phyloP scores from a whole-genome alignment of 2,888 invertebrate species.

The Lymantria dispar region DNA sequence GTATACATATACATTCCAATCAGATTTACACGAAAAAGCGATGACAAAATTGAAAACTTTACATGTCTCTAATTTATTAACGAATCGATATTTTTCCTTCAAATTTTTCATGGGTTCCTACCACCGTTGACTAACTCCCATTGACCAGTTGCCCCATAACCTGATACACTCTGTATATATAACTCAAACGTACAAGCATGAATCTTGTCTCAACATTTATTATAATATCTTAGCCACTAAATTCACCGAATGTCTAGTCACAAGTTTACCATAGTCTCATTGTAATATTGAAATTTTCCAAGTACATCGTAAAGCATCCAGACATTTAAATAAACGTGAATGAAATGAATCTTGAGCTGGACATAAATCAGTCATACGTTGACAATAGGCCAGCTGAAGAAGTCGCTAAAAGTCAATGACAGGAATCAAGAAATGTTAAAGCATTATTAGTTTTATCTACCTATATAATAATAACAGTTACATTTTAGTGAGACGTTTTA shows the following conservation, averaged over 20 bases:
- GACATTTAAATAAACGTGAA: slow-evolving; percentile 41
- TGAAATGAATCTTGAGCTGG: slow-evolving; percentile 32
- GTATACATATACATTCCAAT: no score
- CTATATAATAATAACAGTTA: background rate
- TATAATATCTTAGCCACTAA: background rate
- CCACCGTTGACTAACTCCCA: no score
- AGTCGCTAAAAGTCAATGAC: slow-evolving; percentile 26
- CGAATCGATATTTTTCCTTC: no score
- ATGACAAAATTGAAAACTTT: no score
- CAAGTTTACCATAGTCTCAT: slow-evolving; percentile 20
- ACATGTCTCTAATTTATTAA: no score
- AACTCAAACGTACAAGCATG: background rate
- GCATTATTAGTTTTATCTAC: background rate
- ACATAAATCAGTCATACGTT: slow-evolving; percentile 36
- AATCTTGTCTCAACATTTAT: background rate
- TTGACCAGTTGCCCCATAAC: no score
- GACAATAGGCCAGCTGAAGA: slow-evolving; percentile 34
- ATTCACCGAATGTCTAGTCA: slow-evolving; percentile 5
- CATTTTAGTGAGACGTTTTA: background rate
- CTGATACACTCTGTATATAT: no score
- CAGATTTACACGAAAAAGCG: no score
- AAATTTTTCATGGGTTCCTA: no score
- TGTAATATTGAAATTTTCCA: slow-evolving; percentile 35
- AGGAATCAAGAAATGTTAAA: slow-evolving; percentile 13
- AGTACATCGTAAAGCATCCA: slow-evolving; percentile 28